These are phyloP conservation scores for Hydropsyche tenuis DNA, from an alignment of 1,140 invertebrate species.

Conservation along the genomic window DNA sequence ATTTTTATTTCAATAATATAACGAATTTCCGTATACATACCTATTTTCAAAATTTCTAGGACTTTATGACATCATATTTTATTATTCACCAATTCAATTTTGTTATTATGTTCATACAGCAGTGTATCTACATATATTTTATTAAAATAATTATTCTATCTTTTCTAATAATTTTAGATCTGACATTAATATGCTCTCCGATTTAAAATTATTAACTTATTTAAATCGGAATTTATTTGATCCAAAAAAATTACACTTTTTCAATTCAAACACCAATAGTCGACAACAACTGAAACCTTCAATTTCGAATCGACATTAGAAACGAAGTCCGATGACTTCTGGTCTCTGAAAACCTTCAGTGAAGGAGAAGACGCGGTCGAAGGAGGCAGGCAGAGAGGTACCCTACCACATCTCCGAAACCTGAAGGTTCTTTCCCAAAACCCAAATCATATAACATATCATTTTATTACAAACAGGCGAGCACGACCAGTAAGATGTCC, in stretches of 20 bases:
- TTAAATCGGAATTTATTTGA: not conserved
- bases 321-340: constrained; percentile 5
- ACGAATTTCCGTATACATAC: no score
- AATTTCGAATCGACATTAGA: not conserved
- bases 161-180: no score
- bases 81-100: no score
- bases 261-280: constrained; percentile 19
- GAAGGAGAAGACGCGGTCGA: constrained; percentile 10
- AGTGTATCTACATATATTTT: no score
- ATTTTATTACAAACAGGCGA: not conserved
- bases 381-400: constrained; percentile 10
- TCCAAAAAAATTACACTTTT: not conserved
- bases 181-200: no score
- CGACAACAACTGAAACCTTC: not conserved
- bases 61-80: no score
- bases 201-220: not conserved
- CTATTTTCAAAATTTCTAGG: no score
- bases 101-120: no score
- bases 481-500: not conserved
- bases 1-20: no score
- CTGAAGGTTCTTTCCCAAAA: not conserved
- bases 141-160: no score
- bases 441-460: not conserved
- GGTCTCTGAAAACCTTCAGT: constrained; percentile 3
- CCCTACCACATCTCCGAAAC: not conserved